Base-by-base conservation (phyloP, 2,888 invertebrate species). In the Vannuccia rotundouncinata region DNA sequence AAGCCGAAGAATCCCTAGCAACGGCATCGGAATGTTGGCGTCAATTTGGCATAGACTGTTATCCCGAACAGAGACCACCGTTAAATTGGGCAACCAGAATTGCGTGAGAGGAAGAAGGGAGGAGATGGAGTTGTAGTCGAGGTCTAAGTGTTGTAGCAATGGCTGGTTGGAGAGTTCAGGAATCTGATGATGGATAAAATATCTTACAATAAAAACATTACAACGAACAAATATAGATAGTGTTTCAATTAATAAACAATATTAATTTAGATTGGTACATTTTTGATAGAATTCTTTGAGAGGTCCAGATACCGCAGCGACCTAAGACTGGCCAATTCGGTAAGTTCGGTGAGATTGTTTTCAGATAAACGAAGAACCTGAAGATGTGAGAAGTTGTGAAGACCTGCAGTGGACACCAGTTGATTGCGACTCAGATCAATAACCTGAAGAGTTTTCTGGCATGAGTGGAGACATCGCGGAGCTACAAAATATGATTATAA, bases 61-160 rank as follows among this genome's bases (percentile, higher is more conserved):
- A 45, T 45, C 45, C 17, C 45, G 45, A 17, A 45, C 45, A 45
- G 10, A 10, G 5, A 45, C 17, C 17, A 17, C 5, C 10, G 45
- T 45, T 5, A 45, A 17, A 45, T 45, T 45, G 45, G 45, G 45
- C 17, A 45, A 17, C 45, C 45, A 45, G 17, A 45, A 17, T 10
- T 5, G 45, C 5, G 82, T 74, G 0, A 86, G 80, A 10, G 78
- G 79, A 29, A 82, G 82, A 22, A 85, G 79, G 25, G 83, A 82
- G 0, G 84, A 83, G 75, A 87, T 83, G 82, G 85, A 86, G 83
- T 87, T 87, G 79, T 87, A 86, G 66, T 84, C 82, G 31, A 86
- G 78, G 13, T 82, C 30, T 31, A 87, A 79, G 10, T 83, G 83
- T 30, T 84, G 82, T 27, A 87, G 81, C 10, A 87, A 83, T 29